phyloP scores from a whole-genome alignment of 1,140 invertebrate genomes.

The Dicyema japonicum region DNA sequence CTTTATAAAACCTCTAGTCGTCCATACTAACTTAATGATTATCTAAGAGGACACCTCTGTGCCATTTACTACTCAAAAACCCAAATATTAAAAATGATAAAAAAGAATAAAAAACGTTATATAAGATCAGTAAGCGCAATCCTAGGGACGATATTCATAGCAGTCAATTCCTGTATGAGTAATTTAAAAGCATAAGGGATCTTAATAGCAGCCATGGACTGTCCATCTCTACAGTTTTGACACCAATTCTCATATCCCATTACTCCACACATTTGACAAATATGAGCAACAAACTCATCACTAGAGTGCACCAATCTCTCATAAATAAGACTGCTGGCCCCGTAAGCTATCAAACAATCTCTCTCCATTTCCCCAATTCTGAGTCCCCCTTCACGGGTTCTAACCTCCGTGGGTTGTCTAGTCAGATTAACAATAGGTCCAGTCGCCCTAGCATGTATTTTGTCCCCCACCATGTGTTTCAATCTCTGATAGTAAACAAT shows the following conservation, averaged over 20 bases:
- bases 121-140: constrained; percentile 26
- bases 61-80: too few species aligned
- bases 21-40: too few species aligned
- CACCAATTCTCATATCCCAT: constrained; percentile 33
- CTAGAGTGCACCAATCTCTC: constrained; percentile 88
- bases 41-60: too few species aligned
- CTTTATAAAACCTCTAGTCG: too few species aligned
- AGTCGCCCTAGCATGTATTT: constrained; percentile 78
- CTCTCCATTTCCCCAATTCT: constrained; percentile 93
- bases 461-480: constrained; percentile 98
- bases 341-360: constrained; percentile 90
- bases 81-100: too few species aligned
- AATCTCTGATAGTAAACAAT: constrained; percentile 42
- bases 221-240: constrained; percentile 58
- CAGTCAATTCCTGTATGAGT: constrained; percentile 73
- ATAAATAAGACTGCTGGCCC: constrained; percentile 71
- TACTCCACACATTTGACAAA: constrained; percentile 68
- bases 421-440: constrained; percentile 70
- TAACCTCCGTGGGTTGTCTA: constrained; percentile 77
- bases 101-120: too few species aligned
- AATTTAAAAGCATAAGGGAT: constrained; percentile 98
- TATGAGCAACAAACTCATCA: constrained; percentile 73
- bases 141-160: constrained; percentile 83
- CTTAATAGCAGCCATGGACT: constrained; percentile 50
- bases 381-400: constrained; percentile 76